Conservation (phyloP, 2,888 invertebrate species). For the Anagyrus pseudococci region DNA sequence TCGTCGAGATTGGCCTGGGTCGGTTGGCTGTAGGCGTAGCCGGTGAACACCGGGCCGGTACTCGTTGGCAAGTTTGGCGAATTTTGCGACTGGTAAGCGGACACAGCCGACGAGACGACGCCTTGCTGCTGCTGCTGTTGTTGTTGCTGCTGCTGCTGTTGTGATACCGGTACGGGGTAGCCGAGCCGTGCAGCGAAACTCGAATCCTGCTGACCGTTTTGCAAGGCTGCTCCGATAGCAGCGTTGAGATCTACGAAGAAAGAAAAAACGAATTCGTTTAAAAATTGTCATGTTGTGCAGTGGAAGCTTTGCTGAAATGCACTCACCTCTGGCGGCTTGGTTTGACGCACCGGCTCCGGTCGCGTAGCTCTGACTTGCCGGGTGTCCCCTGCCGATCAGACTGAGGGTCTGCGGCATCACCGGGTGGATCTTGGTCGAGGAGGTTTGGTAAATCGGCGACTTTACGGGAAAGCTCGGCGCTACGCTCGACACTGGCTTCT, state of each 20-base stretch:
- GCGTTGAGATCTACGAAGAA: constrained; percentile 10
- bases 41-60: constrained; percentile 12
- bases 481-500: constrained; percentile 88
- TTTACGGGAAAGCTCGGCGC: constrained; percentile 75
- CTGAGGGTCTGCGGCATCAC: constrained; percentile 78
- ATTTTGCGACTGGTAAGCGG: constrained; percentile 45
- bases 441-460: constrained; percentile 81
- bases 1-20: constrained; percentile 25
- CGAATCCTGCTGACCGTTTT: constrained; percentile 43
- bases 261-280: too few species aligned
- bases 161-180: constrained; percentile 32
- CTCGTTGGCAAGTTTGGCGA: constrained; percentile 41
- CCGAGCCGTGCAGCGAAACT: constrained; percentile 45
- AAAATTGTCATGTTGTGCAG: background rate
- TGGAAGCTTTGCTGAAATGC: background rate
- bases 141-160: constrained; percentile 39
- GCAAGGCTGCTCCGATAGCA: constrained; percentile 6
- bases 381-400: constrained; percentile 53
- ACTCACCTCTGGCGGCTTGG: constrained; percentile 32
- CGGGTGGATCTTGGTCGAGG: constrained; percentile 81
- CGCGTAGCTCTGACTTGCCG: constrained; percentile 29
- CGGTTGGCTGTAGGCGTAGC: constrained; percentile 26
- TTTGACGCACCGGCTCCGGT: constrained; percentile 32
- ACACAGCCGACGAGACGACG: constrained; percentile 1
- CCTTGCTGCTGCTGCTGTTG: constrained; percentile 37